Evolutionary conservation across 2,113 vertebrate species (phyloP), one percentile per base, ranked within the genome.

Genomic region (Pteronura brasiliensis): DNA sequence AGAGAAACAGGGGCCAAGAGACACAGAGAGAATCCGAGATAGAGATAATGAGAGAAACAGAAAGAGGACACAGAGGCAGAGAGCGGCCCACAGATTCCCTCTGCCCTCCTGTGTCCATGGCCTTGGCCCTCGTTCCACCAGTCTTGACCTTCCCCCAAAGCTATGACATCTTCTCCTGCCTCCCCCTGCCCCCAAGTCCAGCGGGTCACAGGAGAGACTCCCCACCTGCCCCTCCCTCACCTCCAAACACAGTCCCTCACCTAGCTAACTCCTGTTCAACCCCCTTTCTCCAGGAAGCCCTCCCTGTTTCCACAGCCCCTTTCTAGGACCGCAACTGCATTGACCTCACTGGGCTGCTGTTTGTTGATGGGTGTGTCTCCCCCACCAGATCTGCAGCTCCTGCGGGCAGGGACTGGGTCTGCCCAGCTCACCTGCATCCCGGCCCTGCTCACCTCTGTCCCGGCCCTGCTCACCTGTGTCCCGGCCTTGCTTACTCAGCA

Each of bases 241-340:
- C 39, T 47, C 71, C 7, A 27, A 0, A 3, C 59, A 47, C 9
- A 27, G 1, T 13, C 49, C 23, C 36, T 31, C 42, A 44, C 52
- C 92, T 23, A 27, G 23, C 23, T 42, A 10, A 9, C 31, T 42
- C 36, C 77, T 17, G 27, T 23, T 44, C 27, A 15, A 4, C 11
- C 12, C 47, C 1, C 69, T 57, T 88, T 86, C 86, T 88, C 85
- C 71, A 72, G 71, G 84, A 96, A 93, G 91, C 81, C 91, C 91
- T 87, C 67, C 71, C 7, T 29, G 47, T 27, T 47, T 47, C 77
- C 61, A 44, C 34, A 49, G 31, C 21, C 57, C 34, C 47, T 47
- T 42, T 29, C 1, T 0, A 2, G 9, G 72, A 7, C 18, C 71
- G 67, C 25, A 27, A 4, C 44, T 6, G 59, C 36, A 18, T 25